Evolutionary conservation across 2,113 vertebrate species (phyloP), one percentile per base, ranked within the genome.

Genomic region (Myotis davidii): DNA sequence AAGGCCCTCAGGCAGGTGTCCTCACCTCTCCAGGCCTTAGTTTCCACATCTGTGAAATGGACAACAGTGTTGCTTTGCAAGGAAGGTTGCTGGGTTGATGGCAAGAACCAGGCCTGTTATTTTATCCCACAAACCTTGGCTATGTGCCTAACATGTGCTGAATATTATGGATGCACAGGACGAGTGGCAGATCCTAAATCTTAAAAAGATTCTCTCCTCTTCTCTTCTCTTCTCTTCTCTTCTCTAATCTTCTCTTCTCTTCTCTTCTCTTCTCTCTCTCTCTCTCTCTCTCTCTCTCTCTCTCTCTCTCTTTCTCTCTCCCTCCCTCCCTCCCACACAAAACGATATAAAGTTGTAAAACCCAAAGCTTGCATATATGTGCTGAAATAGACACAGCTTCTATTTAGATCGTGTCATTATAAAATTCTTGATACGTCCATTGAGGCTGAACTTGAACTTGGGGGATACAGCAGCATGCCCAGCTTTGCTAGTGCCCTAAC

Each of bases 301-400:
- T 14, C 37, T 39, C 37, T 11, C 23, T 45, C 12, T 27, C 56
- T 61, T 7, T 59, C 54, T 27, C 34, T 9, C 37, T 39, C 29
- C 32, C 21, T 25, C 1, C 29, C 17, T 5, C 37, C 52, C 20
- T 13, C 32, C 54, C 12, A 39, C 48, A 69, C 4, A 37, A 1
- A 52, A 11, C 34, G 34, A 1, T 12, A 72, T 42, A 87, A 94
- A 78, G 21, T 9, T n/a, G 17, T 65, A 83, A 97, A 96, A 72
- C 79, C 54, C 39, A 48, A 82, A 94, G 48, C 54, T 82, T 0
- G 0, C 2, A 0, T 11, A 0, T 39, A n/a, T 45, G 79, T 52
- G 9, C 59, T n/a, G 54, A 94, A 92, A 90, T 4, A 27, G 70
- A 45, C 72, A 88, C 65, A 45, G 32, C 54, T n/a, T 32, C 70